Percentiles rank a stretch among this genome's conserved stretches.
Conservation (phyloP, 2,888 invertebrate species). For the Ceraclea dissimilis region DNA sequence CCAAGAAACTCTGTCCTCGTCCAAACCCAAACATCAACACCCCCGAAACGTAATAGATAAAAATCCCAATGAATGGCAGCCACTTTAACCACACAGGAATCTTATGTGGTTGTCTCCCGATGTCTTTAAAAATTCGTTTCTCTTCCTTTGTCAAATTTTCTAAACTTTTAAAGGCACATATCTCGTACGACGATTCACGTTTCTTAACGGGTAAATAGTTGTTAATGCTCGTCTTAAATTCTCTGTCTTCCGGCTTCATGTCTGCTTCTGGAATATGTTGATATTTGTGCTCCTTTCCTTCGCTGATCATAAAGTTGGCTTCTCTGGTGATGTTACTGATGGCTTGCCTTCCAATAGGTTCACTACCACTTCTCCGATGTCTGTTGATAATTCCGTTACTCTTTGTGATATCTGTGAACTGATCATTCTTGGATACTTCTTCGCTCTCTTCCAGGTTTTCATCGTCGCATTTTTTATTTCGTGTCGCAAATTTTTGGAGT, state of each 20-base stretch:
- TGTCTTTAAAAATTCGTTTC: constrained; percentile 31
- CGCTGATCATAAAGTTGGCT: constrained; percentile 15
- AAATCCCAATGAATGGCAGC: constrained; percentile 39
- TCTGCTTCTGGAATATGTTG: constrained; percentile 20
- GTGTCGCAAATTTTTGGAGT: constrained; percentile 39
- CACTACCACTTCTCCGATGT: constrained; percentile 23
- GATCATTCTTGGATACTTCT: constrained; percentile 17
- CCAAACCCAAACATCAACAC: constrained; percentile 53
- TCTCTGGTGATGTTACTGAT: constrained; percentile 22
- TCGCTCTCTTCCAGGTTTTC: constrained; percentile 19
- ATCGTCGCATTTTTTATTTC: constrained; percentile 22
- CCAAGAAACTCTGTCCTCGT: constrained; percentile 43
- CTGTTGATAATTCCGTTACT: constrained; percentile 16
- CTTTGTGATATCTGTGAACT: constrained; percentile 13
- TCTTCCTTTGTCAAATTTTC: constrained; percentile 25
- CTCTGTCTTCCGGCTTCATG: constrained; percentile 4
- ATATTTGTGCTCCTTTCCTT: constrained; percentile 20
- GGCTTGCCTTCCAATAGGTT: constrained; percentile 24
- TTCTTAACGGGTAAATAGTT: constrained; percentile 8
- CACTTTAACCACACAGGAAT: constrained; percentile 27
- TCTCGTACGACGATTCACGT: constrained; percentile 14
- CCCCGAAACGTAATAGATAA: constrained; percentile 52
- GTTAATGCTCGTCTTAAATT: constrained; percentile 6
- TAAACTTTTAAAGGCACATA: constrained; percentile 14
- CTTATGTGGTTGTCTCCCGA: constrained; percentile 23